phyloP scores from a whole-genome alignment of 2,797 vertebrate species.

The Sebastiscus albofasciatus region DNA sequence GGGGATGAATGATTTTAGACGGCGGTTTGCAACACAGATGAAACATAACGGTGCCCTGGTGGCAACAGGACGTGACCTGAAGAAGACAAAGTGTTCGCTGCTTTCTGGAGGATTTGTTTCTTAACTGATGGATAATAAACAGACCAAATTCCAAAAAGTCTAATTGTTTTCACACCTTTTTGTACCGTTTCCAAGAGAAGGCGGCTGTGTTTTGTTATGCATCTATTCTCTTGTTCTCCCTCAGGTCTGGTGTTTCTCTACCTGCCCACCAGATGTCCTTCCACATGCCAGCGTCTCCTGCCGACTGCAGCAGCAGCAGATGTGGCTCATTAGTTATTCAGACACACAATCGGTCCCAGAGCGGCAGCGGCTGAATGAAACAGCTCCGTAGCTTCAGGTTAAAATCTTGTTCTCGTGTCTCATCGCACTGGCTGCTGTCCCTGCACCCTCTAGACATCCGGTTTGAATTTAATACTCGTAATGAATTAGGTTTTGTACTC shows the following conservation, averaged over 20 bases:
- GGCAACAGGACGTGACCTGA: background rate
- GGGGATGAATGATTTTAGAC: background rate
- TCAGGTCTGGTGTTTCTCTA: conserved; percentile 42
- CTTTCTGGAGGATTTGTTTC: background rate
- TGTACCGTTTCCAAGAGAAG: conserved; percentile 4
- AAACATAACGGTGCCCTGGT: background rate
- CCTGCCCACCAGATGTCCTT: conserved; percentile 64
- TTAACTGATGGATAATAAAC: no score
- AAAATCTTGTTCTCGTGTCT: conserved; percentile 6
- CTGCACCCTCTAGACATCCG: background rate
- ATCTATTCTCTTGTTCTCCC: conserved; percentile 19
- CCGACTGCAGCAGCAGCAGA: conserved; percentile 57
- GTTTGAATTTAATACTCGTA: background rate
- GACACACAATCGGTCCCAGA: background rate
- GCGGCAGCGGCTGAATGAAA: conserved; percentile 2
- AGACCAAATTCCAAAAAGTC: background rate
- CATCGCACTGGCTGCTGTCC: background rate
- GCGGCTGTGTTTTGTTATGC: conserved; percentile 16
- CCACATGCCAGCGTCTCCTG: conserved; percentile 10
- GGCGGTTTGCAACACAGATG: background rate
- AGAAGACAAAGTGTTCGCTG: background rate
- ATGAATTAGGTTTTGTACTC: background rate
- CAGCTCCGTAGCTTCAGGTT: background rate
- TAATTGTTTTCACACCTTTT: background rate
- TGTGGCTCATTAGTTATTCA: conserved; percentile 57